Percentiles rank a stretch among this genome's conserved stretches.
phyloP scores from a whole-genome alignment of 64 coral and sea anemone species.

The Anthopleura sola region DNA sequence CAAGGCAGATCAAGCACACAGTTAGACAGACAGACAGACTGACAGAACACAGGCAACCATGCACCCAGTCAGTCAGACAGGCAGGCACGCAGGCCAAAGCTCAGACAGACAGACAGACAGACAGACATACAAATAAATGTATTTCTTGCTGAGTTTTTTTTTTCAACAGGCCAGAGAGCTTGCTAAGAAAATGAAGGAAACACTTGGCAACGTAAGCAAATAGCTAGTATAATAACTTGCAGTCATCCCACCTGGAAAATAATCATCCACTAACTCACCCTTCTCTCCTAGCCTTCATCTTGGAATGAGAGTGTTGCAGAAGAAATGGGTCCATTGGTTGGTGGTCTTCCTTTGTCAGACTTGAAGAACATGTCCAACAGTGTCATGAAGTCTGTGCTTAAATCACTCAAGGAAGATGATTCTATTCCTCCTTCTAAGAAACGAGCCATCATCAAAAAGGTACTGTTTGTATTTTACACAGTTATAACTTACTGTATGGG shows the following conservation, averaged over 20 bases:
- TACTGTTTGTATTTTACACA: background rate
- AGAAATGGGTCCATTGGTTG: conserved; percentile 34
- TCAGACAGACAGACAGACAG: no score
- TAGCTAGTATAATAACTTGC: background rate
- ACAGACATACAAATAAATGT: no score
- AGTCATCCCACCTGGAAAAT: no score
- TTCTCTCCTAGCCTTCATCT: conserved; percentile 25
- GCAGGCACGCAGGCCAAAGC: no score
- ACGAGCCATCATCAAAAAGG: conserved; percentile 45
- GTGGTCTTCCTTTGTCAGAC: conserved; percentile 47
- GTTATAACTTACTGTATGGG: no score
- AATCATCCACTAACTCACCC: background rate
- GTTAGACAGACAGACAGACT: no score
- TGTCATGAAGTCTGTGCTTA: conserved; percentile 36
- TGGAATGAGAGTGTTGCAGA: conserved; percentile 29
- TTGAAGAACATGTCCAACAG: conserved; percentile 23
- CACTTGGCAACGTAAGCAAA: conserved; percentile 12
- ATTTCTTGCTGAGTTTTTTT: background rate
- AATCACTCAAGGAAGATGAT: conserved; percentile 39
- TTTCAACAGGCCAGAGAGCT: conserved; percentile 1
- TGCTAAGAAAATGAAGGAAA: conserved; percentile 28
- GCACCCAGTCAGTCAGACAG: background rate
- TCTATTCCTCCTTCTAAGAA: conserved; percentile 44
- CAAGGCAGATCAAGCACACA: no score
- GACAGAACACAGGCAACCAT: no score